Base-by-base conservation (phyloP, 2,888 invertebrate species). In the Agrochola lychnidis region DNA sequence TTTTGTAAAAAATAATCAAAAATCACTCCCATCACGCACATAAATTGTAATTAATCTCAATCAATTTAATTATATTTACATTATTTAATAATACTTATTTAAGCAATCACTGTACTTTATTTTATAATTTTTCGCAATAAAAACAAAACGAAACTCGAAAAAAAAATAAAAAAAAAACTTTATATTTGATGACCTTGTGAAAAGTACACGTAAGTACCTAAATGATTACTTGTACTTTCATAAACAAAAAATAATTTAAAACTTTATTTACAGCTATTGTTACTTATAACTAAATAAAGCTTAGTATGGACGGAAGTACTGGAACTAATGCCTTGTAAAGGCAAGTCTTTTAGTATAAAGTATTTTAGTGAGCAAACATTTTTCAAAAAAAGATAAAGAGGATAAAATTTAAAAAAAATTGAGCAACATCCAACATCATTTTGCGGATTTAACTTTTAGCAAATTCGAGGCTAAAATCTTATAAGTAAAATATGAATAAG, bases 231-330 rank as follows among this genome's bases (percentile, higher is more conserved):
- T 87, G 85, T 87, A 87, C 88, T 87, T 79, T 83, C 61, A 73
- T 71, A 73, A 80, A 81, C 78, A 80, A 83, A 81, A 88, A 88
- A 90, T 88, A 89, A 89, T 85, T 89, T 89, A 88, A 85, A 78
- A 76, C 79, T 83, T 87, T 89, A 92, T 92, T 89, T 91, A 92
- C 89, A 91, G 81, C 78, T 91, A 90, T 85, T 78, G 72, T 90
- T 89, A 90, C 88, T 90, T 93, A 92, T 82, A 83, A 90, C 91
- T 94, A 94, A 90, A 91, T 95, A 95, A 95, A 95, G 93, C 94
- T 94, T 91, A 89, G 76, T 87, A 90, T 91, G 95, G 94, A 95
- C 93, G 95, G 94, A 92, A 89, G 86, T 73, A 87, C 71, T 70
- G 81, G 67, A 80, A 78, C 73, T 70, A 73, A 73, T 78, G 80